Percentiles rank a stretch among this genome's conserved stretches.
These are phyloP conservation scores for Condylura cristata DNA, from an alignment of 2,113 vertebrate species.

Conservation along the genomic window DNA sequence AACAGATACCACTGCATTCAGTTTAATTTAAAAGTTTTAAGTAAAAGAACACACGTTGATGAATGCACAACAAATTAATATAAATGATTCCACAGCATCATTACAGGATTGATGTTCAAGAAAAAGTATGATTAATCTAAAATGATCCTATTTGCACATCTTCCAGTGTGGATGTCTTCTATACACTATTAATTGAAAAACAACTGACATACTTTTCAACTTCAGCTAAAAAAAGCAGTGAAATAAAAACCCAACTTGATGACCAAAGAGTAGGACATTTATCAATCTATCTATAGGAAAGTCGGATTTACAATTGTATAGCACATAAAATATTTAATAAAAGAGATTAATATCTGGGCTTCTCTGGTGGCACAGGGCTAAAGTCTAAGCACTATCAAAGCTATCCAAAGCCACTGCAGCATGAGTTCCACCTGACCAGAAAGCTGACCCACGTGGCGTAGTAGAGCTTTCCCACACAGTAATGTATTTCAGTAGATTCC, in stretches of 20 bases:
- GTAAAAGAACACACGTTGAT: no score
- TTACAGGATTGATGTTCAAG: background rate
- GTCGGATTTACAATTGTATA: background rate
- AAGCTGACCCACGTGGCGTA: no score
- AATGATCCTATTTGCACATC: background rate
- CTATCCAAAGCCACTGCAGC: no score
- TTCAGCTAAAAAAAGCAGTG: background rate
- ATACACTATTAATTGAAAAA: background rate
- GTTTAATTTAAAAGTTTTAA: background rate
- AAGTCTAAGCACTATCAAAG: no score
- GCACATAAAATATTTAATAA: constrained; percentile 29
- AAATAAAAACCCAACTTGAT: constrained; percentile 32
- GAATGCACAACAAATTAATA: background rate
- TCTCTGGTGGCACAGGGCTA: no score
- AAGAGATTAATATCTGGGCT: background rate
- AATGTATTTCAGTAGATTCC: no score
- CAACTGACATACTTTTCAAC: background rate
- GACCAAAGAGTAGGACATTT: background rate
- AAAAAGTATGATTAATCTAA: background rate
- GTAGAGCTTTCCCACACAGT: no score
- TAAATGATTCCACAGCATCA: background rate
- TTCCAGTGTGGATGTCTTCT: background rate
- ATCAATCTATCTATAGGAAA: constrained; percentile 24
- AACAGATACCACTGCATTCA: background rate
- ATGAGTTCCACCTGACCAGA: no score